Evolutionary conservation across 2,888 invertebrate species (phyloP).

Genomic region (Dynastes maya): DNA sequence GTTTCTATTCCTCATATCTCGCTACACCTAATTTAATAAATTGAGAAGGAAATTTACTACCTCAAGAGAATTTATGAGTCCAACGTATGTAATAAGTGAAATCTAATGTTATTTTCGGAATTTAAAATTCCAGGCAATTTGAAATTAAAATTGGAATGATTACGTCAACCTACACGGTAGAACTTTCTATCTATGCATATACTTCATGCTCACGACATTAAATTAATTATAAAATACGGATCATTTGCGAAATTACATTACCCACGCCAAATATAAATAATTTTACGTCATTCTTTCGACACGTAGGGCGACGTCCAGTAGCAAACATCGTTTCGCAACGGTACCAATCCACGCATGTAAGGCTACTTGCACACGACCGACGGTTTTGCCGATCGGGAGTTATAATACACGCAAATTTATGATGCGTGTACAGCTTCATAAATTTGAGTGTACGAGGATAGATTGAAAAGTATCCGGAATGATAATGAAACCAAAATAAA

Average conservation of each 20-base stretch:
- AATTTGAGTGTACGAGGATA: too few species aligned
- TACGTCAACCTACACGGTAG: not conserved
- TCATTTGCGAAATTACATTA: conserved; percentile 16
- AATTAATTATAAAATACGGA: conserved; percentile 26
- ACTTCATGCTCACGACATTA: conserved; percentile 17
- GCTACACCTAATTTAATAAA: too few species aligned
- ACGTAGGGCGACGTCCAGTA: conserved; percentile 17
- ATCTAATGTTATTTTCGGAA: not conserved
- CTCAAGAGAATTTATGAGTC: too few species aligned
- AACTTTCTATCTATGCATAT: not conserved
- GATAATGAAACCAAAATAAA: too few species aligned
- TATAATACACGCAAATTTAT: too few species aligned
- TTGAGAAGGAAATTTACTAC: too few species aligned
- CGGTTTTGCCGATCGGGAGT: too few species aligned
- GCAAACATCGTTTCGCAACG: conserved; percentile 14
- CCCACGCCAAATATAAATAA: conserved; percentile 16
- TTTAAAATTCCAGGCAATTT: not conserved
- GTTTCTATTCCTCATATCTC: too few species aligned
- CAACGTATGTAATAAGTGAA: not conserved
- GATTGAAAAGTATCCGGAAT: too few species aligned
- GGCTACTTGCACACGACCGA: too few species aligned
- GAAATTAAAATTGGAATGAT: not conserved
- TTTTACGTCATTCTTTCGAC: conserved; percentile 10
- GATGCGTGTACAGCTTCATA: too few species aligned
- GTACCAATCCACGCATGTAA: conserved; percentile 9